These are phyloP conservation scores for Ichneumoninae sp. DNA, from an alignment of 2,888 invertebrate genomes.

Conservation along the genomic window DNA sequence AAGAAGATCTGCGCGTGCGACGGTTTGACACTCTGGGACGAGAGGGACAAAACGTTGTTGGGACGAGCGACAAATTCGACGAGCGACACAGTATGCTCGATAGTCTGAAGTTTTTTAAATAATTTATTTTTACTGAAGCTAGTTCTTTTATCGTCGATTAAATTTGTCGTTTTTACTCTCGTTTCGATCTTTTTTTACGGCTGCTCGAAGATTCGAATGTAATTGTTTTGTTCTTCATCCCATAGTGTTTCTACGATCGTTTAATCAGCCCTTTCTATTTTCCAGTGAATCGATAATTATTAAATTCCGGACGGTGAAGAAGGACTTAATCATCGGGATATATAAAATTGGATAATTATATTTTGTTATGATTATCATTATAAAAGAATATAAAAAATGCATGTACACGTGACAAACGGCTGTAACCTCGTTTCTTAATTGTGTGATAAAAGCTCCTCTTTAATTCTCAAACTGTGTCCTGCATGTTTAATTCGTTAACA, in stretches of 20 bases:
- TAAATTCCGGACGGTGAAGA: slow-evolving; percentile 6
- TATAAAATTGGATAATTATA: slow-evolving; percentile 47
- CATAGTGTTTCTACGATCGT: background rate
- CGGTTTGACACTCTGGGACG: slow-evolving; percentile 96
- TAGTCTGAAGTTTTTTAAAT: slow-evolving; percentile 48
- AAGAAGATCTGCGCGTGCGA: slow-evolving; percentile 96
- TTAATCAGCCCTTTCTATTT: slow-evolving; percentile 33
- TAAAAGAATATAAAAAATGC: slow-evolving; percentile 65
- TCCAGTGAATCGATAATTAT: slow-evolving; percentile 47
- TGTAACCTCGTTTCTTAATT: slow-evolving; percentile 34
- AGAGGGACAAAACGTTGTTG: slow-evolving; percentile 87
- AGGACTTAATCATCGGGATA: slow-evolving; percentile 41
- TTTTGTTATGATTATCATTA: slow-evolving; percentile 50
- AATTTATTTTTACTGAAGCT: slow-evolving; percentile 1
- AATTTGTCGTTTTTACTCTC: background rate
- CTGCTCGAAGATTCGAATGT: background rate
- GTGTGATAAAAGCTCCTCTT: slow-evolving; percentile 18
- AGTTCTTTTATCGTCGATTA: background rate
- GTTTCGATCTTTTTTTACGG: background rate
- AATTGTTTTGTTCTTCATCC: background rate
- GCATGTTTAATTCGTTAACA: slow-evolving; percentile 43
- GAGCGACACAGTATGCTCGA: slow-evolving; percentile 65
- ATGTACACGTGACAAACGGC: slow-evolving; percentile 36
- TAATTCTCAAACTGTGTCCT: slow-evolving; percentile 27
- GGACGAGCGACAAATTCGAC: slow-evolving; percentile 73